These are phyloP conservation scores for Caenorhabditis latens DNA, from an alignment of 1,140 invertebrate genomes.

Conservation along the genomic window DNA sequence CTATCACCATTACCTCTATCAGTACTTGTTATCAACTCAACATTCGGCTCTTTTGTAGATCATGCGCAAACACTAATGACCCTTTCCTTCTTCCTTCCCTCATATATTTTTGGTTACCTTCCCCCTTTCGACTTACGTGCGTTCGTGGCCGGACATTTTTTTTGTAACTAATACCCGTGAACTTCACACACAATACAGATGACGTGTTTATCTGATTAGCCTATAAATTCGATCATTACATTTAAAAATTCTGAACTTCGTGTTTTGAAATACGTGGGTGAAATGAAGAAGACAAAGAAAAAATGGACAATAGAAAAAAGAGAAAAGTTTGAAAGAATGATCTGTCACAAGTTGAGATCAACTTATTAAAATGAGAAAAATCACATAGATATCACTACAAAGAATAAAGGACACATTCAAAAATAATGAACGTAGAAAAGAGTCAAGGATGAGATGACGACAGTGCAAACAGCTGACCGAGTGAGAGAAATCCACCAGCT, in stretches of 20 bases:
- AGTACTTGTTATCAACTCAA: neutral
- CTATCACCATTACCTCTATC: neutral
- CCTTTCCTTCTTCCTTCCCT: neutral
- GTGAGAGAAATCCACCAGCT: neutral
- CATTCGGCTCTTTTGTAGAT: neutral
- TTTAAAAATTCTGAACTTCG: neutral
- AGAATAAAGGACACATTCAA: neutral
- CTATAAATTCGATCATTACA: conserved; percentile 1
- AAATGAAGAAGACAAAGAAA: neutral
- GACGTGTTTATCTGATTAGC: conserved; percentile 23
- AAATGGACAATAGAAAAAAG: neutral
- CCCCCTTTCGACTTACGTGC: conserved; percentile 5
- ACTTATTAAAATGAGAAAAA: neutral
- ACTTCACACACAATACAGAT: conserved; percentile 25
- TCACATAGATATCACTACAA: neutral
- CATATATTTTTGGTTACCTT: neutral
- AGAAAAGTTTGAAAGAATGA: neutral
- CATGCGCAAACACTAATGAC: neutral
- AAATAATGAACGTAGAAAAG: conserved; percentile 48
- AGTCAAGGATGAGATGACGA: neutral
- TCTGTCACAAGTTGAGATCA: neutral
- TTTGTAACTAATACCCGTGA: conserved; percentile 45
- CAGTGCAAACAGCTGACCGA: conserved; percentile 51
- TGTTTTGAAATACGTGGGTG: neutral
- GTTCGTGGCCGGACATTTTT: conserved; percentile 47